These are phyloP conservation scores for Strongylocentrotus purpuratus DNA, from an alignment of 35 echinoderm and acorn worm genomes.

Conservation along the genomic window DNA sequence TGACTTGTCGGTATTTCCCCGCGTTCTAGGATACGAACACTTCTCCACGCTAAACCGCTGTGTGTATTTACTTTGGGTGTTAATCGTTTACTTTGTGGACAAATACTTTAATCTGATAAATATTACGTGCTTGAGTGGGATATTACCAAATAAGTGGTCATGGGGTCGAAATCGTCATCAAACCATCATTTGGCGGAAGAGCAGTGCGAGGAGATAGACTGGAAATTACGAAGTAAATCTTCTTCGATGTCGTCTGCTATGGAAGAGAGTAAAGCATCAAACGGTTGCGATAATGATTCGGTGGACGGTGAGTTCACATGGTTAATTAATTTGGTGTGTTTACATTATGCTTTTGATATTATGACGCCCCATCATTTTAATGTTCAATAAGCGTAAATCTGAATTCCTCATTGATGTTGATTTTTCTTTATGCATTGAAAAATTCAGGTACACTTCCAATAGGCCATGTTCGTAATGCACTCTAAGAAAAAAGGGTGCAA, in stretches of 20 bases:
- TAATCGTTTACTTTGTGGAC: constrained; percentile 11
- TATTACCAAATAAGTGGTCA: constrained; percentile 4
- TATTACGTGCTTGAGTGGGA: neutral
- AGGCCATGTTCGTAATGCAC: too few species aligned
- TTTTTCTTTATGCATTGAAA: too few species aligned
- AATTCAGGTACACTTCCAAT: too few species aligned
- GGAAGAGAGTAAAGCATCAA: neutral
- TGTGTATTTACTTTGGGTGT: neutral
- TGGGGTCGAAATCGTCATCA: constrained; percentile 32
- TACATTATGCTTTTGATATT: neutral
- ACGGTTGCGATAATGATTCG: neutral
- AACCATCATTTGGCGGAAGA: constrained; percentile 12
- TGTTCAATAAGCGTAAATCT: neutral
- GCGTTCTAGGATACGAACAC: neutral
- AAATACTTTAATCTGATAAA: constrained; percentile 11
- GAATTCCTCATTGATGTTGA: neutral
- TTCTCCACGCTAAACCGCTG: neutral
- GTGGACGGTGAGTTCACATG: neutral
- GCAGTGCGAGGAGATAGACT: neutral
- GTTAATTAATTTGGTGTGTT: neutral
- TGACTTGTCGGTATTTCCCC: neutral
- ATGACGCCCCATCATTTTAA: neutral
- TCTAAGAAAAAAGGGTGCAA: too few species aligned
- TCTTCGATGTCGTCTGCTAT: constrained; percentile 32
- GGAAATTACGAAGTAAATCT: neutral